These are phyloP conservation scores for Verasper variegatus DNA, from an alignment of 2,113 vertebrate species.

Conservation along the genomic window DNA sequence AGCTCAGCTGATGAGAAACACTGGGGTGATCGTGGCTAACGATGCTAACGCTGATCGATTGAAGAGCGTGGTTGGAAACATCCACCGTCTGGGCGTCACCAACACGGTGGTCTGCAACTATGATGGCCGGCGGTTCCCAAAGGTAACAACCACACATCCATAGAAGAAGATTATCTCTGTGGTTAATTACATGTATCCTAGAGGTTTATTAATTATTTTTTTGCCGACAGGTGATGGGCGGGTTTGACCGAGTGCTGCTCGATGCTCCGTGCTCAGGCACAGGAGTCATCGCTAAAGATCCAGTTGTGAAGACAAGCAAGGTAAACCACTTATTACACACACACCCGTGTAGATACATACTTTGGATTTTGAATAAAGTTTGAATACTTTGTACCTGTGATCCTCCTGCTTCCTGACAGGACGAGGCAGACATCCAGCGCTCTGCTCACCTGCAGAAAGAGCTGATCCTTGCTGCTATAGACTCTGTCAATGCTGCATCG, in stretches of 20 bases:
- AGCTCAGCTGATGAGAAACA: conserved; percentile 99
- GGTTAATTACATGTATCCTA: neutral
- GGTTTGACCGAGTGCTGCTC: conserved; percentile 94
- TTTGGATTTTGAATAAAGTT: neutral
- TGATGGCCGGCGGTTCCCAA: conserved; percentile 94
- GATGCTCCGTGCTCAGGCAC: conserved; percentile 98
- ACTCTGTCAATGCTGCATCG: conserved; percentile 91
- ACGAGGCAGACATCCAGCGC: conserved; percentile 89
- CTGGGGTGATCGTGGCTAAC: conserved; percentile 92
- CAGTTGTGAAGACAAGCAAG: conserved; percentile 96
- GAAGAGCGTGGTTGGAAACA: conserved; percentile 94
- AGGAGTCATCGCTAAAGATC: conserved; percentile 96
- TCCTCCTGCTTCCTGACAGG: conserved; percentile 75
- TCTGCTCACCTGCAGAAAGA: conserved; percentile 97
- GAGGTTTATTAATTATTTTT: neutral
- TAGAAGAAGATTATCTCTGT: neutral
- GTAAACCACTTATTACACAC: conserved; percentile 66
- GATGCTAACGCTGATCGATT: conserved; percentile 90
- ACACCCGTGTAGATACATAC: neutral
- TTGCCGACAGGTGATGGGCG: conserved; percentile 88
- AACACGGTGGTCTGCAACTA: conserved; percentile 92
- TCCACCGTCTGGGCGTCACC: conserved; percentile 95
- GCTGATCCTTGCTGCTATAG: conserved; percentile 92
- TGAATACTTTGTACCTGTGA: neutral
- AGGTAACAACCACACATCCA: conserved; percentile 77